Base-by-base conservation (phyloP, 2,113 vertebrate genomes). In the Epinephelus cyanopodus region DNA sequence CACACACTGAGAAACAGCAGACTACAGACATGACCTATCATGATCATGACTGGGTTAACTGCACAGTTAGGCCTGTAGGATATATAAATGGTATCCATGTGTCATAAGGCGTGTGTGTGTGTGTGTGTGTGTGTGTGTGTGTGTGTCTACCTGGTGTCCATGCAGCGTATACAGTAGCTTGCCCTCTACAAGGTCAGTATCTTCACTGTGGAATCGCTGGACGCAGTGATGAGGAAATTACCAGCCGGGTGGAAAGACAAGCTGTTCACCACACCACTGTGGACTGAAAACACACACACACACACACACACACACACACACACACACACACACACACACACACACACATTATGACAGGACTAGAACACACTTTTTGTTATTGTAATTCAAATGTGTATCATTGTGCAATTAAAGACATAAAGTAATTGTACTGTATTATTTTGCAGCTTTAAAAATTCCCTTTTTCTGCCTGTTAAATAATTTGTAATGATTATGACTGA, bases 191-290 rank as follows among this genome's bases (percentile, higher is more conserved):
- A 99, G 95, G 87, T 99, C 93, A 99, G 88, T 84, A 99, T 96
- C 95, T 99, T 99, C 91, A 99, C 88, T 42, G 98, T 99, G 47
- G 98, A 99, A 93, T 99, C 98, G 1, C 92, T 97, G 84, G 98
- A 98, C 11, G 97, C 97, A 1, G 97, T 99, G 90, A 99, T 91
- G 79, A 99, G 96, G 93, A 97, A 98, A 90, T 97, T 97, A 77
- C 98, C 98, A 70, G 95, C 95, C 0, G 97, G 96, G 81, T 99
- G 98, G 90, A 99, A 99, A 84, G 97, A 99, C 74, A 99, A 95
- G 70, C 94, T 91, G 29, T 98, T 99, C 90, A 99, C 97, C 0
- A 92, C 95, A 18, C 96, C 96, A 13, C 93, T 97, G 94, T 99
- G 98, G 78, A 99, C 98, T 99, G 83, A 12, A 87, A n/a, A n/a